These are phyloP conservation scores for Caenorhabditis panamensis DNA, from an alignment of 2,888 invertebrate genomes.

Conservation along the genomic window DNA sequence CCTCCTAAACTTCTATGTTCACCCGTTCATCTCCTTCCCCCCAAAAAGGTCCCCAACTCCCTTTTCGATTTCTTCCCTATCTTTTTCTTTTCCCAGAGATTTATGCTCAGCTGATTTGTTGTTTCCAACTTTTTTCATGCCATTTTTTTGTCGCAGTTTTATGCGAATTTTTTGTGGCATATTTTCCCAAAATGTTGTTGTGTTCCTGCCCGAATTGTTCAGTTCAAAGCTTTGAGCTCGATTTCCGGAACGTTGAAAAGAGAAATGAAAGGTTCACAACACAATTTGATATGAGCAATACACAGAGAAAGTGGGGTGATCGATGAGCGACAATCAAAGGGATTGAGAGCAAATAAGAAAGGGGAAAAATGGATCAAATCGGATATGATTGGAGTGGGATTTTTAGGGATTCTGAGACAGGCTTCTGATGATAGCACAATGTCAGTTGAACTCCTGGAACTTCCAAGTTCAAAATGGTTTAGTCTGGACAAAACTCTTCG, in stretches of 20 bases:
- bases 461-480: too few relatives aligned
- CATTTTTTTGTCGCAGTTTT: slow-evolving; percentile 21
- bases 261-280: slow-evolving; percentile 44
- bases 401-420: too few relatives aligned
- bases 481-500: too few relatives aligned
- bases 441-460: too few relatives aligned
- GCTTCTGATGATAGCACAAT: too few relatives aligned
- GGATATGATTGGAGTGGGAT: not conserved
- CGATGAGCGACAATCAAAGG: slow-evolving; percentile 1
- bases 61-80: not conserved
- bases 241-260: not conserved
- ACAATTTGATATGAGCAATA: slow-evolving; percentile 9
- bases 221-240: not conserved
- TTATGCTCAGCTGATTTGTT: not conserved
- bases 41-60: slow-evolving; percentile 18
- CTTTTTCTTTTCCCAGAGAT: slow-evolving; percentile 1
- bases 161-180: slow-evolving; percentile 17
- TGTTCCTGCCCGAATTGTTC: not conserved
- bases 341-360: slow-evolving; percentile 7
- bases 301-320: not conserved
- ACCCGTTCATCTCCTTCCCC: slow-evolving; percentile 3
- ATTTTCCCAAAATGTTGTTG: slow-evolving; percentile 9
- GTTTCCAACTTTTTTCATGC: slow-evolving; percentile 3
- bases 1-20: not conserved
- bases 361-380: not conserved